Evolutionary conservation across 2,113 vertebrate species (phyloP).

Genomic region (Danionella cerebrum): DNA sequence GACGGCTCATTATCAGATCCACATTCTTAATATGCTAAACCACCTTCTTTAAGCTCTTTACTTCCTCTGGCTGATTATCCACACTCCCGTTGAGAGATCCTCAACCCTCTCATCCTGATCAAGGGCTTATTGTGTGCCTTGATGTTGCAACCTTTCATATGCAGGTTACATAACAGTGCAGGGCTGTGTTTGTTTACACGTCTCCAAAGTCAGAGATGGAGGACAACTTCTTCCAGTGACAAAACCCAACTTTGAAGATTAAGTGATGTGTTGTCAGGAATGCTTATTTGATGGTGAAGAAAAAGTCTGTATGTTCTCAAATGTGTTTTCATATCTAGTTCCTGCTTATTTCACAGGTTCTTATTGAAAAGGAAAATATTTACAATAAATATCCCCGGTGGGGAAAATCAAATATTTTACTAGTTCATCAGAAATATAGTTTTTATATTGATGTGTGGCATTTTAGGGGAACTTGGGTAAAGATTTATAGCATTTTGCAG

Average conservation of each 20-base stretch:
- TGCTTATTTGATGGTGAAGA: conserved; percentile 11
- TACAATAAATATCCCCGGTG: too few relatives aligned
- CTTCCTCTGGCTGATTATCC: conserved; percentile 42
- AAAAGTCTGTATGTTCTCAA: too few relatives aligned
- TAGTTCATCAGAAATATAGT: too few relatives aligned
- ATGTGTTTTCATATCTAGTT: too few relatives aligned
- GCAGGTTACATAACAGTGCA: conserved; percentile 25
- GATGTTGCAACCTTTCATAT: conserved; percentile 21
- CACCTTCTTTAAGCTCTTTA: conserved; percentile 30
- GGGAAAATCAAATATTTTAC: too few relatives aligned
- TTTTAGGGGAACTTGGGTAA: too few relatives aligned
- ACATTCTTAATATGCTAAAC: conserved; percentile 36
- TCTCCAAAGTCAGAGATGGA: not conserved
- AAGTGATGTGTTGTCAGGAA: conserved; percentile 37
- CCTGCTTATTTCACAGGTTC: too few relatives aligned
- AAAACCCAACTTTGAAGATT: conserved; percentile 57
- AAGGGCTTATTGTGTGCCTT: conserved; percentile 34
- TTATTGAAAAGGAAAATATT: too few relatives aligned
- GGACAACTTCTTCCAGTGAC: conserved; percentile 43
- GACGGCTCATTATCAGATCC: conserved; percentile 37
- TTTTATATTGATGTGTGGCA: too few relatives aligned
- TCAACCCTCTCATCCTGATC: conserved; percentile 37
- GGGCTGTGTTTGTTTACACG: not conserved
- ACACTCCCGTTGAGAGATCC: conserved; percentile 22
- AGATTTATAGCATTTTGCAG: too few relatives aligned